Conservation (phyloP, 2,113 vertebrate genomes). For the Cephalopholis sonnerati region DNA sequence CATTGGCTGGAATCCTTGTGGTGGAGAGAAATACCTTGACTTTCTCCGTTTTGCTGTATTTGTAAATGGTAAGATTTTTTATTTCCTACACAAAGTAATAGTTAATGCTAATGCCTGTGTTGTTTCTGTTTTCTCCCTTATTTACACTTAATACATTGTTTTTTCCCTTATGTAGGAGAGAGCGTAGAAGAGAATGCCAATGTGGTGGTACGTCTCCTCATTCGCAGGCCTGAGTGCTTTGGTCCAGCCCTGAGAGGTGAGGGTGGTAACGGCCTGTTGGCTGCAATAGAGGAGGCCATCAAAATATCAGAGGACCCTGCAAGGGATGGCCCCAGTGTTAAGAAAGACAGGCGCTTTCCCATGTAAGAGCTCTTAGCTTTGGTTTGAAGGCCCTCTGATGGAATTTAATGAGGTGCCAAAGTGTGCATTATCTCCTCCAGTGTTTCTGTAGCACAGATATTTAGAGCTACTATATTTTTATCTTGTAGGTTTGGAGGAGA, state of each 20-base stretch:
- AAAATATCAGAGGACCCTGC: slow-evolving; percentile 95
- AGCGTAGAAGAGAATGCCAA: slow-evolving; percentile 96
- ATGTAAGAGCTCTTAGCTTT: slow-evolving; percentile 74
- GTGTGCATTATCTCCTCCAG: not conserved
- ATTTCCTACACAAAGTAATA: not conserved
- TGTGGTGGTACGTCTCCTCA: slow-evolving; percentile 93
- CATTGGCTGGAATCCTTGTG: slow-evolving; percentile 95
- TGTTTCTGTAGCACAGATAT: not conserved
- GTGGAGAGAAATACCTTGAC: slow-evolving; percentile 94
- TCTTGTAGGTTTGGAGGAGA: slow-evolving; percentile 89
- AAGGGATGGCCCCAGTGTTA: slow-evolving; percentile 91
- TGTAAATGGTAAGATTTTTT: slow-evolving; percentile 88
- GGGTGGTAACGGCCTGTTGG: slow-evolving; percentile 91
- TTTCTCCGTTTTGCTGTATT: slow-evolving; percentile 95
- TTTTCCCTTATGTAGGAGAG: slow-evolving; percentile 82
- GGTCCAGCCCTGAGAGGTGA: slow-evolving; percentile 93
- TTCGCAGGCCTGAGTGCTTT: slow-evolving; percentile 93
- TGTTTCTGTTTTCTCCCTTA: not conserved
- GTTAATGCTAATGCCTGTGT: not conserved
- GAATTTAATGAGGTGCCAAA: not conserved
- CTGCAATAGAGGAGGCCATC: slow-evolving; percentile 93
- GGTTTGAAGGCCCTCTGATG: not conserved
- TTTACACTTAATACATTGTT: not conserved
- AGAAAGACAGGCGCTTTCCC: slow-evolving; percentile 91
- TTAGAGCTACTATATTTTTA: not conserved